Evolutionary conservation across 2,797 vertebrate genomes (phyloP), one percentile per base, ranked within the genome.

Genomic region (Eptatretus atami): DNA sequence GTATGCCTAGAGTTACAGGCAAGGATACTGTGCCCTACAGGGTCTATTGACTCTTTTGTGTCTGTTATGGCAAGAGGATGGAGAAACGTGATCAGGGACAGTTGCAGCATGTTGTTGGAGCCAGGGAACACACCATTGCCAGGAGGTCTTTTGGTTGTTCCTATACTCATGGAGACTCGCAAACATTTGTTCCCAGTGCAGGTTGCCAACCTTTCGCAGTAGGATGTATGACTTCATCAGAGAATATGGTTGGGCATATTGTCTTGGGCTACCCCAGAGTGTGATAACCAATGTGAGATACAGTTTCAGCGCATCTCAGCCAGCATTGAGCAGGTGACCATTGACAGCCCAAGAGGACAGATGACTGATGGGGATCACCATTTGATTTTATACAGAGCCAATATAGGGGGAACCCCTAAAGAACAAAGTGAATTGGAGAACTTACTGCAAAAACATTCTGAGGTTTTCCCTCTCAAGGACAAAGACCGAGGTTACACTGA

Each of bases 401-500:
- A 63, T 10, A 13, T 24, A 63, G 19, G 63, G 25, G 63, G 13
- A 9, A 63, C 63, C 19, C 25, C 19, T 13, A 10, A 63, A 15
- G 13, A 63, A 15, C 63, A 63, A 2, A 13, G 13, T 63, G 24
- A 63, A 11, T 13, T 63, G 52, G 63, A 63, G 8, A 63, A 63
- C 12, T 63, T 15, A 63, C 11, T 63, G 63, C 25, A 10, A 12
- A 15, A n/a, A 19, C 63, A 63, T 63, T 63, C 63, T 63, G 63
- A 13, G 63, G 11, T 63, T 63, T 63, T 63, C 52, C 24, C 10
- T 10, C 13, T 6, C 25, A 13, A 11, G 12, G 19, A 15, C 19
- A n/a, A 63, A 63, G 63, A 63, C 52, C 63, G 15, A 63, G 63
- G 63, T 9, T 63, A 63, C 13, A 63, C 63, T 63, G 63, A 63